phyloP scores from a whole-genome alignment of 2,113 vertebrate genomes.

The Leucosticte australis region DNA sequence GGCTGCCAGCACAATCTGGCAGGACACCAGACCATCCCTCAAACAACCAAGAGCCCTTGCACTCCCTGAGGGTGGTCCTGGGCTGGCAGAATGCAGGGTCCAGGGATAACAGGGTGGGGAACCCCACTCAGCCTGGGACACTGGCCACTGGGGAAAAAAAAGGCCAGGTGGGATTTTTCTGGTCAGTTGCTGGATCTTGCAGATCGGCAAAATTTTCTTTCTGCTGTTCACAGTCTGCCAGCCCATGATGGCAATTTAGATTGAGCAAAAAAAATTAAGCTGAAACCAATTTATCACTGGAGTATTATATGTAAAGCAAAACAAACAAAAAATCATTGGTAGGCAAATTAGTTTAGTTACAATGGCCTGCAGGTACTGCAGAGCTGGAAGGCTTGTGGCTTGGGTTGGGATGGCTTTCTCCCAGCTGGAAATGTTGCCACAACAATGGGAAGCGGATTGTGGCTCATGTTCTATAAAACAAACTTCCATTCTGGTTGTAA shows the following conservation, averaged over 20 bases:
- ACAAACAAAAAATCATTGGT: background rate
- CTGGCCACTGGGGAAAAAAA: accelerated
- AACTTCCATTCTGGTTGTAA: background rate
- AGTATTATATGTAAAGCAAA: background rate
- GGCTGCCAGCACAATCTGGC: background rate
- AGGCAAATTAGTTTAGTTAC: background rate
- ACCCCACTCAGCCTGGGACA: accelerated
- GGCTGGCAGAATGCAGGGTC: background rate
- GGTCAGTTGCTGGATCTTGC: background rate
- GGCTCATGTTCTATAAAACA: background rate
- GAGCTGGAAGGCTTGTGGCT: background rate
- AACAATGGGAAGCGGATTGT: background rate
- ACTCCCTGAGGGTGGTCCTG: background rate
- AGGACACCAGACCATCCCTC: background rate
- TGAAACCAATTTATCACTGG: background rate
- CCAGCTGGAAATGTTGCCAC: background rate
- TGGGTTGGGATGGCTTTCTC: background rate
- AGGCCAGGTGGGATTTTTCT: background rate
- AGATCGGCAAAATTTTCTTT: background rate
- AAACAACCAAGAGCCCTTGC: background rate
- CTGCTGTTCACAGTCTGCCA: background rate
- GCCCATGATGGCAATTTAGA: background rate
- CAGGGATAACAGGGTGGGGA: background rate
- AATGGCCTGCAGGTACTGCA: constrained; percentile 1
- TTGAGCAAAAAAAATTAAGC: background rate